Conservation (phyloP, 2,113 vertebrate species). For the Phrynocephalus versicolor region DNA sequence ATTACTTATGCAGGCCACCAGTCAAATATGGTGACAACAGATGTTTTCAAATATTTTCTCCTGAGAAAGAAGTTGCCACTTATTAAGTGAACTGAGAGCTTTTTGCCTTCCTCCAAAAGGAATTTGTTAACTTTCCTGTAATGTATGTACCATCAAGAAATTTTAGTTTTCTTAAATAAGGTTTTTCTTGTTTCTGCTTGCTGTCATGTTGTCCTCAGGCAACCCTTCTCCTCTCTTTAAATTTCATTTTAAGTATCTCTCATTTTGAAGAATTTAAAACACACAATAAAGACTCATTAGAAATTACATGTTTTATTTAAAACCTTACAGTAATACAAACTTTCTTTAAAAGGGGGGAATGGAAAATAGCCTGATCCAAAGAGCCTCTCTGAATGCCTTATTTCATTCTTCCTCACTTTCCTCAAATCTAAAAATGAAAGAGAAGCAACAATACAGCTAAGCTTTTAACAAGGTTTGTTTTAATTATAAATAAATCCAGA, state of each 20-base stretch:
- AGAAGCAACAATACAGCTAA: slow-evolving; percentile 2
- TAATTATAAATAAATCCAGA: slow-evolving; percentile 28
- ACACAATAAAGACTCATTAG: neutral
- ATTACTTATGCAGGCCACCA: neutral
- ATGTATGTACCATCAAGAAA: neutral
- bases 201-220: neutral
- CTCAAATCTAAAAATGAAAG: neutral
- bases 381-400: neutral
- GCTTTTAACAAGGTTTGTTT: slow-evolving; percentile 5
- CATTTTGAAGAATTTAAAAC: neutral
- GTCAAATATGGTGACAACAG: neutral
- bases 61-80: neutral
- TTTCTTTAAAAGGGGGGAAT: neutral
- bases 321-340: neutral
- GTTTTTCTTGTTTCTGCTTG: neutral
- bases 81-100: neutral
- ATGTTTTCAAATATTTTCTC: neutral
- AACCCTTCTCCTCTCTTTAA: neutral
- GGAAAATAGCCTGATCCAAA: neutral
- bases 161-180: neutral
- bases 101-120: neutral
- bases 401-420: neutral
- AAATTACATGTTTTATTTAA: slow-evolving; percentile 12
- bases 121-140: neutral
- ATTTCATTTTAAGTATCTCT: neutral